phyloP scores from a whole-genome alignment of 2,888 invertebrate genomes.

The Resseliella maxima region DNA sequence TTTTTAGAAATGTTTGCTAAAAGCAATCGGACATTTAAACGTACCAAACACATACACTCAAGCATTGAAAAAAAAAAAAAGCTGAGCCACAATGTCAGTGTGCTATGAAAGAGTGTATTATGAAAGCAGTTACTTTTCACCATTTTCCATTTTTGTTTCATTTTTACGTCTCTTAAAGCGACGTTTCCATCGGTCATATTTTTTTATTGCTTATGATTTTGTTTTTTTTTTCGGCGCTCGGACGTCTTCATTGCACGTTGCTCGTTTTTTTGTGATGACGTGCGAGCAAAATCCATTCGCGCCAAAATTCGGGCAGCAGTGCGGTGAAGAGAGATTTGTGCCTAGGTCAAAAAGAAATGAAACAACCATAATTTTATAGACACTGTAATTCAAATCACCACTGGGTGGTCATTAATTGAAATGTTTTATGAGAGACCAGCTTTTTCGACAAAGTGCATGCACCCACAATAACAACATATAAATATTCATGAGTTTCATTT shows the following conservation, averaged over 20 bases:
- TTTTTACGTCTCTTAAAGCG: not conserved
- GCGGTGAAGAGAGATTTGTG: no score
- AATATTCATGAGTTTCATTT: not conserved
- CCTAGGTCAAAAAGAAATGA: not conserved
- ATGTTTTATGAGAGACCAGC: not conserved
- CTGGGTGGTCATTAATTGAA: not conserved
- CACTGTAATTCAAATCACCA: not conserved
- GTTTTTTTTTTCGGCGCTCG: not conserved
- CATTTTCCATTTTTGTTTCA: not conserved
- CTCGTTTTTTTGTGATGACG: not conserved
- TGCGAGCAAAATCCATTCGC: not conserved
- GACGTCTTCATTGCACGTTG: no score
- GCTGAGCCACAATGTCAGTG: no score
- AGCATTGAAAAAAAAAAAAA: no score
- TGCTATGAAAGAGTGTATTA: no score
- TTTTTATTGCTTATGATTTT: not conserved
- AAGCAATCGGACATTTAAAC: slow-evolving; percentile 21
- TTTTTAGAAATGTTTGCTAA: not conserved
- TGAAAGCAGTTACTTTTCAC: not conserved
- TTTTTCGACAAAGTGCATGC: not conserved
- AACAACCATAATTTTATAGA: not conserved
- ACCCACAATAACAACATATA: not conserved
- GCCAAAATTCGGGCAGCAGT: not conserved
- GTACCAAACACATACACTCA: not conserved
- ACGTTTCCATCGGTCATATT: slow-evolving; percentile 4